Evolutionary conservation across 2,797 vertebrate genomes (phyloP).

Genomic region (Crocodylus rhombifer): DNA sequence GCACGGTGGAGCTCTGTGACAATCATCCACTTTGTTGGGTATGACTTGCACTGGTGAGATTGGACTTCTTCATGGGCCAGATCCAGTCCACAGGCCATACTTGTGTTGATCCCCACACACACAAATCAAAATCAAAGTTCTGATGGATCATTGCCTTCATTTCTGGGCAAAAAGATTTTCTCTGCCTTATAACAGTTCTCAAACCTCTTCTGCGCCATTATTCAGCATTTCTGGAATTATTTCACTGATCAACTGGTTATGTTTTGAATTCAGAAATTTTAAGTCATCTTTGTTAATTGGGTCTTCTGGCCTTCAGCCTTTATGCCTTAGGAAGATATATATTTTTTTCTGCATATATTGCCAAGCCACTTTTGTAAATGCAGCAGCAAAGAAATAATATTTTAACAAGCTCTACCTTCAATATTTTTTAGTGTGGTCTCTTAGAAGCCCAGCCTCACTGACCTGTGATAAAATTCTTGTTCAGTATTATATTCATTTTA

Average conservation of each 20-base stretch:
- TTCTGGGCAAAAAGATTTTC: too few relatives aligned
- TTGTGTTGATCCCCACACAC: too few relatives aligned
- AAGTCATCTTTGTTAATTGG: background rate
- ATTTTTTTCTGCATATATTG: conserved; percentile 24
- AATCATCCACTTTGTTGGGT: too few relatives aligned
- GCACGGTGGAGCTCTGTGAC: too few relatives aligned
- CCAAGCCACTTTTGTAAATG: background rate
- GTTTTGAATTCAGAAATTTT: background rate
- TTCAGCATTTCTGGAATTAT: background rate
- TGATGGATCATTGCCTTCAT: too few relatives aligned
- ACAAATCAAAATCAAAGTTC: too few relatives aligned
- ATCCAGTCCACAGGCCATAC: too few relatives aligned
- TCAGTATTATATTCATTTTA: background rate
- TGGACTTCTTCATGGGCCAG: too few relatives aligned
- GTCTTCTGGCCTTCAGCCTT: background rate
- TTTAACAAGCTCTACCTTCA: background rate
- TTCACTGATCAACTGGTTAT: background rate
- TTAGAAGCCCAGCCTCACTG: background rate
- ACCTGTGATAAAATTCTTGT: background rate
- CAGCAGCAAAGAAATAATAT: background rate
- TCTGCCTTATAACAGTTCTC: background rate
- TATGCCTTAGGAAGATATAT: background rate
- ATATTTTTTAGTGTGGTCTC: background rate
- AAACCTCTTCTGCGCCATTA: background rate
- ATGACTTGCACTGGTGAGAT: too few relatives aligned